A percentile compares a stretch with the other conserved stretches of the same genome.
Conservation (phyloP, 2,797 vertebrate genomes). For the Bradypus variegatus region DNA sequence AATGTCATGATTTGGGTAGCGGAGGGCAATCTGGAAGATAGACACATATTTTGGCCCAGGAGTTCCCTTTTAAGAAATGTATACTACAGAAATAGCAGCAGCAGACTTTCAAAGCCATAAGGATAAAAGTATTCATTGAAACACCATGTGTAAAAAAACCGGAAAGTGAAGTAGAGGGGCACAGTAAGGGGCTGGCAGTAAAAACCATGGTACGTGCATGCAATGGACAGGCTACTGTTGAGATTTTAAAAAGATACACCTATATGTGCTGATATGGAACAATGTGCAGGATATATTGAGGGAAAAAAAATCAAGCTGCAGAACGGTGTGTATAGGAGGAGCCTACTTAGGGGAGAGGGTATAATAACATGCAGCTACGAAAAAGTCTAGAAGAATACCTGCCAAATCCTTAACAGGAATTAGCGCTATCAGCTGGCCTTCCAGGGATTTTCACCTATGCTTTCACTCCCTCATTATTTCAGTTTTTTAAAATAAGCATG, state of each 20-base stretch:
- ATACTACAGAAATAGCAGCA: not conserved
- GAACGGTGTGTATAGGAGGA: not conserved
- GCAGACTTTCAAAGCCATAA: not conserved
- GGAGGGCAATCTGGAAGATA: not conserved
- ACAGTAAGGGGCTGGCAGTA: too few species aligned
- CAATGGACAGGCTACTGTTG: not conserved
- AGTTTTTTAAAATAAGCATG: not conserved
- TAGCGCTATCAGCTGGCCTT: not conserved
- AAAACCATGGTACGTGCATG: rapidly evolving
- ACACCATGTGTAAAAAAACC: rapidly evolving
- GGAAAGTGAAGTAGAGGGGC: not conserved
- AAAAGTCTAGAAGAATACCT: not conserved
- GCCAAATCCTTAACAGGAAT: not conserved
- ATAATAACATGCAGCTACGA: not conserved
- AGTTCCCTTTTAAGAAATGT: not conserved
- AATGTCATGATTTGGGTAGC: not conserved
- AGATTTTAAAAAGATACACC: not conserved
- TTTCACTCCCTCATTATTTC: not conserved
- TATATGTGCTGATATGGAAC: rapidly evolving
- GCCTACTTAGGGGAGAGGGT: not conserved
- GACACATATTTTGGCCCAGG: not conserved
- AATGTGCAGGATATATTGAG: not conserved
- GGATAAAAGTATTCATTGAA: not conserved
- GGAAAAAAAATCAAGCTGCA: not conserved
- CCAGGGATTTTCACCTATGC: not conserved